Percentiles rank a stretch among this genome's conserved stretches.
Evolutionary conservation across 2,888 invertebrate genomes (phyloP).

Genomic region (Erpobdella octoculata): DNA sequence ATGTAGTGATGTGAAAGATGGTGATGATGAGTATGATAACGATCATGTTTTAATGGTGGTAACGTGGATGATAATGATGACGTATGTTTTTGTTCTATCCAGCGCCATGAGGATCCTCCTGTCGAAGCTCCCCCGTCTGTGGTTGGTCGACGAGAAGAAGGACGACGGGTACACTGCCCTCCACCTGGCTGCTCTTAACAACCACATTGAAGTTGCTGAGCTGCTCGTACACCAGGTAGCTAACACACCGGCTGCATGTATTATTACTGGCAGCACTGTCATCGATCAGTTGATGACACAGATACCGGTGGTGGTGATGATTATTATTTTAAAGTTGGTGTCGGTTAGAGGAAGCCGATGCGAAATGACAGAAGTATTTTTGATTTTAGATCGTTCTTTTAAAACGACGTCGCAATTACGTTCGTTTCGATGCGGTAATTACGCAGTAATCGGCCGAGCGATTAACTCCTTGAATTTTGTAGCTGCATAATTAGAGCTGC

Average conservation of each 20-base stretch:
- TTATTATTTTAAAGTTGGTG: no score
- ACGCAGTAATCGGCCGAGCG: not conserved
- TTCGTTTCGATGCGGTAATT: no score
- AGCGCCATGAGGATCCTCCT: constrained; percentile 89
- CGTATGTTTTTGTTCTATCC: not conserved
- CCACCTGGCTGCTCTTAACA: constrained; percentile 88
- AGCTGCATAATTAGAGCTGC: not conserved
- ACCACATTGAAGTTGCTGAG: constrained; percentile 91
- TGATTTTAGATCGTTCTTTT: no score
- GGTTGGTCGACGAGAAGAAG: constrained; percentile 97
- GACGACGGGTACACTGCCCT: constrained; percentile 87
- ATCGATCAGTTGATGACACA: no score
- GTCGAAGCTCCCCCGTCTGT: constrained; percentile 81
- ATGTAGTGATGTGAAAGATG: not conserved
- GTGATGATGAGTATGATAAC: not conserved
- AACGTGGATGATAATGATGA: not conserved
- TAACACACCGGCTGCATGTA: no score
- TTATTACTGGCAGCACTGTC: no score
- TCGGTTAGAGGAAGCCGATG: no score
- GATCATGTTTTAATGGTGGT: no score
- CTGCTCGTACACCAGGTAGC: constrained; percentile 58
- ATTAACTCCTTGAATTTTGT: not conserved
- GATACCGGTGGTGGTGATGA: no score
- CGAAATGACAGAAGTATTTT: no score
- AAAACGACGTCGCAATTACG: no score